Conservation (phyloP, 2,888 invertebrate genomes). For the Lasioglossum lativentre region DNA sequence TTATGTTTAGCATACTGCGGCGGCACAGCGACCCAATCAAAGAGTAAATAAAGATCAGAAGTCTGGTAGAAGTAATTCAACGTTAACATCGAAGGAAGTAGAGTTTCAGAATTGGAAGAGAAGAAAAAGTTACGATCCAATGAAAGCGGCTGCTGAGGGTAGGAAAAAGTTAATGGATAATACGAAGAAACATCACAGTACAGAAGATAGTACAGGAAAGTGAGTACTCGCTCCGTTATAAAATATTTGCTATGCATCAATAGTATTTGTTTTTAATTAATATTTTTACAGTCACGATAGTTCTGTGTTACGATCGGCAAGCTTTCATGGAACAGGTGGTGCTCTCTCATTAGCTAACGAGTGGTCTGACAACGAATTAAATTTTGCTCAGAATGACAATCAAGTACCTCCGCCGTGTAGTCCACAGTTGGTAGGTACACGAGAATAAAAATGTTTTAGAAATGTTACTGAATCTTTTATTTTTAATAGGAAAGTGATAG, state of each 20-base stretch:
- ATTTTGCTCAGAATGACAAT: slow-evolving; percentile 65
- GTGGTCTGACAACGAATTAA: slow-evolving; percentile 79
- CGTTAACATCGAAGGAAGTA: slow-evolving; percentile 91
- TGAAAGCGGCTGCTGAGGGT: slow-evolving; percentile 96
- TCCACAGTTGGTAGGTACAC: slow-evolving; percentile 72
- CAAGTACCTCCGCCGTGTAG: slow-evolving; percentile 78
- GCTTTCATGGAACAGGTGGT: slow-evolving; percentile 84
- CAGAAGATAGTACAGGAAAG: slow-evolving; percentile 79
- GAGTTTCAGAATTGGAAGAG: slow-evolving; percentile 98
- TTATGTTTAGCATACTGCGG: slow-evolving; percentile 57
- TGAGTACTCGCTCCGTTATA: slow-evolving; percentile 55
- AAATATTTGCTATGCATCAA: not conserved
- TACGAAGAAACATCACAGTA: slow-evolving; percentile 78
- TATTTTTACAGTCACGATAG: slow-evolving; percentile 75
- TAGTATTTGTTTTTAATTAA: not conserved
- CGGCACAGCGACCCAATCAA: slow-evolving; percentile 70
- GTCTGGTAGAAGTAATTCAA: slow-evolving; percentile 89
- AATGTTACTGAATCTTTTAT: slow-evolving; percentile 1
- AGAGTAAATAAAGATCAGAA: slow-evolving; percentile 82
- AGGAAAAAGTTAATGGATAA: slow-evolving; percentile 86
- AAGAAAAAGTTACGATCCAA: slow-evolving; percentile 97
- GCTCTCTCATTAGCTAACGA: slow-evolving; percentile 77
- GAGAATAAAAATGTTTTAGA: not conserved
- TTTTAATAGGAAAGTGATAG: slow-evolving; percentile 78
- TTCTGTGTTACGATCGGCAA: slow-evolving; percentile 84